Conservation (phyloP, 2,113 vertebrate genomes). For the Pica pica region DNA sequence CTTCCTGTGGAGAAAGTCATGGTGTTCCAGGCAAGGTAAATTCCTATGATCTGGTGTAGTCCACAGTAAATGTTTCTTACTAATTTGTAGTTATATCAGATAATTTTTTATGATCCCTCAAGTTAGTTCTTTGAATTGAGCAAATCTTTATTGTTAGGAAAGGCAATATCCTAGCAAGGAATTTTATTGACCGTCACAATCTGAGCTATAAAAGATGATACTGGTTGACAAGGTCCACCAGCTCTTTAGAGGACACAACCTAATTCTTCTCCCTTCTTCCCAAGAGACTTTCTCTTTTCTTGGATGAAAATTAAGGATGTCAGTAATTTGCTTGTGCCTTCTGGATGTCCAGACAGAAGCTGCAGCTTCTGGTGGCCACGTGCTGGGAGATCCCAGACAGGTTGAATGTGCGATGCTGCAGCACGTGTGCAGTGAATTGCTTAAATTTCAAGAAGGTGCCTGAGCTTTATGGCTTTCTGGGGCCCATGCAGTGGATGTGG, state of each 20-base stretch:
- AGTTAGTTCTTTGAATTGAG: not conserved
- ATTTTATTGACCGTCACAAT: not conserved
- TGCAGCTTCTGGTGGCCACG: not conserved
- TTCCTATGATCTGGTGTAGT: not conserved
- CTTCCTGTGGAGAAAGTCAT: not conserved
- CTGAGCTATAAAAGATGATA: not conserved
- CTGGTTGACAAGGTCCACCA: not conserved
- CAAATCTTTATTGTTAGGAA: not conserved
- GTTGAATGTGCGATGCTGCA: not conserved
- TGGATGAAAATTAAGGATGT: not conserved
- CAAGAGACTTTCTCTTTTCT: not conserved
- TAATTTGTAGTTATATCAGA: not conserved
- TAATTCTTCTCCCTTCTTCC: not conserved
- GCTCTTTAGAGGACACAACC: not conserved
- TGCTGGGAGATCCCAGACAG: not conserved
- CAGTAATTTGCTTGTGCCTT: slow-evolving; percentile 19
- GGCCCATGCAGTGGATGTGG: not conserved
- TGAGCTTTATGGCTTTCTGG: not conserved
- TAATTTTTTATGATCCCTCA: not conserved
- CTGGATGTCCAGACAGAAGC: not conserved
- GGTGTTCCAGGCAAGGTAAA: not conserved
- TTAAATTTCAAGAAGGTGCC: not conserved
- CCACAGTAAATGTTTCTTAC: not conserved
- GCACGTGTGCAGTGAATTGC: not conserved
- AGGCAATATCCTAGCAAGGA: not conserved